Evolutionary conservation across 2,797 vertebrate species (phyloP), one percentile per base, ranked within the genome.

Genomic region (Psittacula echo): DNA sequence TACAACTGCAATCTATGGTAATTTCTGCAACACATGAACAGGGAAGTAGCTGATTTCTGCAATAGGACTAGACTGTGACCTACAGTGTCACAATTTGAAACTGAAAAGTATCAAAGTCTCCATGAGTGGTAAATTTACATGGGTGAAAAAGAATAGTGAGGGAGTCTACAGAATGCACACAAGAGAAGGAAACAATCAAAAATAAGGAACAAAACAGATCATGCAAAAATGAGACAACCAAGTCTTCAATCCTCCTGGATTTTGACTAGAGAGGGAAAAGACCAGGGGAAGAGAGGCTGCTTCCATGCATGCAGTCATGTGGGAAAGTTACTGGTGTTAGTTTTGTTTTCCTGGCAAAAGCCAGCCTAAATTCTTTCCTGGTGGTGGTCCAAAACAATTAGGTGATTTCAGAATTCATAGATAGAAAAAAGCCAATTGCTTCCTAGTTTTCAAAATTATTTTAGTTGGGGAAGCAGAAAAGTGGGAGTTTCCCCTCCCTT

Each of bases 251-350:
- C 82, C 48, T 60, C 79, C 92, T 87, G 94, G 95, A 94, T 94
- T 80, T 93, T 70, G 68, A 96, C 89, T 97, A 70, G 79, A 87
- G 86, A 95, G 79, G 88, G 54, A 89, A 85, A 85, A 86, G 84
- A 20, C 34, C 2, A 1, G 16, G 89, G 77, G 56, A 72, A n/a
- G 48, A 72, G 78, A 70, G 74, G 65, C 79, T 85, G 90, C 96
- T 96, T 89, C 97, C 97, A 97, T 96, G 98, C 98, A 98, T 96
- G 97, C 96, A 97, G 91, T 80, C 96, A 97, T 83, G 95, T 82
- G 79, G 94, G 83, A 50, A 41, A 76, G 94, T 98, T 98, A 98
- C 70, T 98, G 96, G 96, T 97, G 98, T 98, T 98, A 98, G 97
- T 97, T 86, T 73, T 60, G 79, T 53, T 87, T 70, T 80, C 70